Evolutionary conservation across 1,140 invertebrate genomes (phyloP), one percentile per base, ranked within the genome.

Genomic region (Drosophila sproati): DNA sequence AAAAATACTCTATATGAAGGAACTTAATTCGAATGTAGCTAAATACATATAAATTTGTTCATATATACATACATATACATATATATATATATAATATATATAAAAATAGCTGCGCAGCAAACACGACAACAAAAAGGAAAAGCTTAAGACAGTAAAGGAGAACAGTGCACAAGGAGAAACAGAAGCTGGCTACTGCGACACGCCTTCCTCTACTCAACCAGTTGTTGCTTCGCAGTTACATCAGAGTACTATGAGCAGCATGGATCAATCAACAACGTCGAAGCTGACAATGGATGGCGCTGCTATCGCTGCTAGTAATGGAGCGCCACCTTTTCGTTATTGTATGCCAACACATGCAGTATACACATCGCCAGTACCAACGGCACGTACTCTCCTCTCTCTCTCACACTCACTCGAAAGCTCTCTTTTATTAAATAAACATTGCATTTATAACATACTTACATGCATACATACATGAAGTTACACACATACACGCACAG

Each of bases 301-400:
- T 45, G 69, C 75, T 73, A 77, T 67, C 60, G 50, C 57, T 48
- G 78, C 80, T 61, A 78, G 62, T 54, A 62, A 76, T 93, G 93
- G 93, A 91, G 75, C 86, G 7, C 62, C 77, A 10, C 57, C 86
- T 48, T 94, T 93, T 87, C 93, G 93, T 87, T 94, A 94, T 92
- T 94, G 94, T 93, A 94, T 94, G 94, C 93, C 93, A 85, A 93
- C 93, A 86, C 93, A 94, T 93, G 93, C 93, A 69, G 93, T 93
- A 79, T 94, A 93, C 92, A 93, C 93, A 83, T 91, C 93, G 85
- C 93, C 94, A 92, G 93, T 94, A 89, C 94, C 93, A 89, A 94
- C 93, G 94, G 94, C 94, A 94, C 92, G 94, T 94, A 94, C 93
- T 62, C 56, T 45, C 50, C 52, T 81, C 32, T 45, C 43, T 12